Evolutionary conservation across 1,140 invertebrate species (phyloP).

Genomic region (Cherax destructor): DNA sequence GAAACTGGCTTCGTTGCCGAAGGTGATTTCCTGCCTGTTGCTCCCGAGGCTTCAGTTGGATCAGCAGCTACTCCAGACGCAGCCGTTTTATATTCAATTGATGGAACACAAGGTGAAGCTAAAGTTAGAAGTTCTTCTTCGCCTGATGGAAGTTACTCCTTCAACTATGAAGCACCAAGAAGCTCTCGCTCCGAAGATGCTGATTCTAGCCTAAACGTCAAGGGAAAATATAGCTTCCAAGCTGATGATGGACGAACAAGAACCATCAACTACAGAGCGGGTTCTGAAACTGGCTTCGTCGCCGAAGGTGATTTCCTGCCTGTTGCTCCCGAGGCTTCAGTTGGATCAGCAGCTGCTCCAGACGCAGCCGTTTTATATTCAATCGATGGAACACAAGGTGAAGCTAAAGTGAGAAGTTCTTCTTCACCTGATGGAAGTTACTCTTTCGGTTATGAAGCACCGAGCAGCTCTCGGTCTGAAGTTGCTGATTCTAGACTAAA

Average conservation of each 20-base stretch:
- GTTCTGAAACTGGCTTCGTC: conserved; percentile 39
- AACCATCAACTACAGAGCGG: conserved; percentile 25
- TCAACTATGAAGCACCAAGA: conserved; percentile 21
- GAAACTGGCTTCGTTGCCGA: background rate
- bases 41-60: background rate
- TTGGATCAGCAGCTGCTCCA: conserved; percentile 9
- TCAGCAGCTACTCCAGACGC: background rate
- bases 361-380: background rate
- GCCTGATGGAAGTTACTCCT: conserved; percentile 51
- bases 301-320: conserved; percentile 34
- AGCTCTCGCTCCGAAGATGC: conserved; percentile 35
- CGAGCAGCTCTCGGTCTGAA: background rate
- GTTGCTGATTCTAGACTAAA: background rate
- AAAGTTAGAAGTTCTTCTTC: conserved; percentile 7
- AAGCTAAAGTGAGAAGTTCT: background rate
- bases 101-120: background rate
- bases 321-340: conserved; percentile 22
- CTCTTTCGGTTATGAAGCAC: background rate
- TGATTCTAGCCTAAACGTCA: conserved; percentile 16
- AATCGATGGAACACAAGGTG: background rate
- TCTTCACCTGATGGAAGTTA: background rate
- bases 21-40: background rate
- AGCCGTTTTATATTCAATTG: background rate
- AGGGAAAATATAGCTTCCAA: conserved; percentile 30
- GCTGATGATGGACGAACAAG: conserved; percentile 27